These are phyloP conservation scores for Metalampra italica DNA, from an alignment of 2,888 invertebrate species.

Conservation along the genomic window DNA sequence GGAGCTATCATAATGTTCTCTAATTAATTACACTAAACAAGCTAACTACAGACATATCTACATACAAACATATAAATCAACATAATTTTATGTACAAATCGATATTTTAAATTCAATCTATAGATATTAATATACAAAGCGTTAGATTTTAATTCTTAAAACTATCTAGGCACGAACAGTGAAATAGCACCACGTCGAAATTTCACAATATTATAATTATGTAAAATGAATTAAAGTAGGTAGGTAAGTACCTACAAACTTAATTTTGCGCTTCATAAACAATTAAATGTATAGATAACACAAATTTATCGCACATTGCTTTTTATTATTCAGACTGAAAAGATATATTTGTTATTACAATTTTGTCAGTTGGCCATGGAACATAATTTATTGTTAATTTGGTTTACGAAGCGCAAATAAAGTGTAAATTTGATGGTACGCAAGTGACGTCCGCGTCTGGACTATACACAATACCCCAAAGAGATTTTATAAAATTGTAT, in stretches of 20 bases:
- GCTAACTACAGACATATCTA: neutral
- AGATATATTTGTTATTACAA: too few relatives aligned
- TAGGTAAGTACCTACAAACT: too few relatives aligned
- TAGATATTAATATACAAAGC: neutral
- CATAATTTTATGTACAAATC: constrained; percentile 4
- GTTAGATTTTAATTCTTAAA: neutral
- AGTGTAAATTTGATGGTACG: neutral
- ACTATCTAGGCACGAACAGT: constrained; percentile 70
- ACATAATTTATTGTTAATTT: too few relatives aligned
- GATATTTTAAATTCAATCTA: neutral
- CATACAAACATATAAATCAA: neutral
- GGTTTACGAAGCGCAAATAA: too few relatives aligned
- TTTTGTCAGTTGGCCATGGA: too few relatives aligned
- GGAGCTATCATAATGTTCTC: too few relatives aligned
- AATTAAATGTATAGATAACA: too few relatives aligned
- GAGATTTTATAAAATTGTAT: neutral
- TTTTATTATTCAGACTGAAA: too few relatives aligned
- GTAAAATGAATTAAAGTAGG: constrained; percentile 13
- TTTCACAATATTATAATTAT: constrained; percentile 25
- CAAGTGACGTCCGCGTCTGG: neutral
- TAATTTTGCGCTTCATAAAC: constrained; percentile 2
- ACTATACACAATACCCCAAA: neutral
- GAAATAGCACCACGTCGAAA: constrained; percentile 61
- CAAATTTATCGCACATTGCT: too few relatives aligned
- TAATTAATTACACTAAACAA: too few relatives aligned